phyloP scores from a whole-genome alignment of 2,888 invertebrate genomes.

The Habrosyne pyritoides region DNA sequence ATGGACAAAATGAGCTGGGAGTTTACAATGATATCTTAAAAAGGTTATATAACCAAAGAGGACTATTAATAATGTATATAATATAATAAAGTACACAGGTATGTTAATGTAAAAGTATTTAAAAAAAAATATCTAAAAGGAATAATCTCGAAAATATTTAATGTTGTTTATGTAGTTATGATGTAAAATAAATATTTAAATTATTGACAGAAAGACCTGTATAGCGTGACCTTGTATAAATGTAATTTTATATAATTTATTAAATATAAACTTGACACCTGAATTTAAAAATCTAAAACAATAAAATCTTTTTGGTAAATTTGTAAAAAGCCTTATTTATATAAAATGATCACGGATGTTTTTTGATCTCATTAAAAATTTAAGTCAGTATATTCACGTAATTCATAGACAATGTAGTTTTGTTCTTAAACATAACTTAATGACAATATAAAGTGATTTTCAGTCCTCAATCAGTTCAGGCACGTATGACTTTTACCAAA shows the following conservation, averaged over 20 bases:
- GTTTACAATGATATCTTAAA: neutral
- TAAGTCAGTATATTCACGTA: neutral
- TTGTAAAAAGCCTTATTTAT: neutral
- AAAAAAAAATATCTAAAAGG: neutral
- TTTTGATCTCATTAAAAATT: neutral
- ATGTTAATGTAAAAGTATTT: neutral
- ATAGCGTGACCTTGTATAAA: neutral
- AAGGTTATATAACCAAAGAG: neutral
- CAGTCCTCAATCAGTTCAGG: neutral
- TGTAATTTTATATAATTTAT: neutral
- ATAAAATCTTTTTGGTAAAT: neutral
- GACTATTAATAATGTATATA: neutral
- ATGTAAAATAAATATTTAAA: neutral
- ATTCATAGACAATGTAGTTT: neutral
- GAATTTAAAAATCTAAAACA: neutral
- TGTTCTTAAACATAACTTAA: neutral
- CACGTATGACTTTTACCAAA: neutral
- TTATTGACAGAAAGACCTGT: neutral
- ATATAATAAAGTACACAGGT: neutral
- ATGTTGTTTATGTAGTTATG: neutral
- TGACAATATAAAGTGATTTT: neutral
- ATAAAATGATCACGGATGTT: neutral
- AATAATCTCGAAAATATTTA: neutral
- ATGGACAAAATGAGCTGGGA: neutral
- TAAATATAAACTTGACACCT: neutral